A percentile compares a stretch with the other conserved stretches of the same genome.
These are phyloP conservation scores for Muricea muricata DNA, from an alignment of 92 coral and sea anemone species.

Conservation along the genomic window DNA sequence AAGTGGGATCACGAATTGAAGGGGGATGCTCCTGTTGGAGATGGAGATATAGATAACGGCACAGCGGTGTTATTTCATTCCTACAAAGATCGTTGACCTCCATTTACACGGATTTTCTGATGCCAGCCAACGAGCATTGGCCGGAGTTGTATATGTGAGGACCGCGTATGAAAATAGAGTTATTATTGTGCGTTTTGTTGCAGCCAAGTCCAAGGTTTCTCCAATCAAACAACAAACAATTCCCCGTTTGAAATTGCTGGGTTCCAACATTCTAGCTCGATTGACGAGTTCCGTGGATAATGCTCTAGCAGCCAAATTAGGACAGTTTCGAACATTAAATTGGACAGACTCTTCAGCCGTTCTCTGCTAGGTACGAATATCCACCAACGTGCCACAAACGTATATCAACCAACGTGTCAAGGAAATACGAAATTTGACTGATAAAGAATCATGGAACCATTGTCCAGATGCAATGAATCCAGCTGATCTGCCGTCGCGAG, in stretches of 20 bases:
- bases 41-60: background rate
- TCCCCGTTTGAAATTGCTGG: slow-evolving; percentile 1
- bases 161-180: background rate
- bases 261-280: background rate
- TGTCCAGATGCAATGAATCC: background rate
- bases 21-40: too few relatives aligned
- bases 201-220: slow-evolving; percentile 23
- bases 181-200: slow-evolving; percentile 5
- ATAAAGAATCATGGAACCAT: slow-evolving; percentile 15
- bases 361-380: background rate
- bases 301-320: background rate
- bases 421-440: slow-evolving; percentile 8
- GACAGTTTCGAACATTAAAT: background rate
- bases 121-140: too few relatives aligned
- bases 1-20: too few relatives aligned
- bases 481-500: slow-evolving; percentile 27
- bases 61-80: slow-evolving; percentile 7
- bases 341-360: slow-evolving; percentile 18
- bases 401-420: background rate
- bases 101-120: slow-evolving; percentile 14
- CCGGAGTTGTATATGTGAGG: background rate
- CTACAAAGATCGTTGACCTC: background rate
- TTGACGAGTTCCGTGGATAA: background rate
- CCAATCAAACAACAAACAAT: slow-evolving; percentile 10
- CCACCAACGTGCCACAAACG: too few relatives aligned